These are phyloP conservation scores for Manduca sexta DNA, from an alignment of 1,140 invertebrate genomes.

Conservation along the genomic window DNA sequence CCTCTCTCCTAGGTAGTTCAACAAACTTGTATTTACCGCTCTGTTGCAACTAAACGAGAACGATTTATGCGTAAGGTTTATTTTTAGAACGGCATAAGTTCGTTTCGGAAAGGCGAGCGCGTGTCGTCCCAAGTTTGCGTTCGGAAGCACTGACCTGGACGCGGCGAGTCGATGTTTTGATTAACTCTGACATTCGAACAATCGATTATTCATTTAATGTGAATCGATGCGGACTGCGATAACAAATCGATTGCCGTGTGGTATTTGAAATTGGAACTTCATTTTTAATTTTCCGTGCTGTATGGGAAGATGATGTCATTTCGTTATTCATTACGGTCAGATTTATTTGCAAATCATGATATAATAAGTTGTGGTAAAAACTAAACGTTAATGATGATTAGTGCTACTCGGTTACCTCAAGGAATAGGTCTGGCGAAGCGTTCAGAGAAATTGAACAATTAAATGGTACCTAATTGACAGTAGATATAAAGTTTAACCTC, in stretches of 20 bases:
- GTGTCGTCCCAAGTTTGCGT: conserved; percentile 57
- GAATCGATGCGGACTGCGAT: conserved; percentile 29
- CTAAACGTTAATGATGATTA: neutral
- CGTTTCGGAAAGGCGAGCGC: conserved; percentile 28
- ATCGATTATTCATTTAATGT: conserved; percentile 67
- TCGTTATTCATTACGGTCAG: no score
- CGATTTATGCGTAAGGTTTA: neutral
- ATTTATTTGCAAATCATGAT: neutral
- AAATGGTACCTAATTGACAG: no score
- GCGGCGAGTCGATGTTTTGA: conserved; percentile 54
- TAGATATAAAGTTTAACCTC: no score
- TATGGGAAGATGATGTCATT: conserved; percentile 4
- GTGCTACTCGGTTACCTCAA: no score
- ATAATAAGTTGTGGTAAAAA: neutral
- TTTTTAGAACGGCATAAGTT: neutral
- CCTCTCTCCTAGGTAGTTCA: conserved; percentile 31
- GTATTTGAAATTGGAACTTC: conserved; percentile 27
- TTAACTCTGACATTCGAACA: conserved; percentile 64
- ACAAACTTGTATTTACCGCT: neutral
- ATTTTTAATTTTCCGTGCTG: conserved; percentile 11
- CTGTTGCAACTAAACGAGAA: neutral
- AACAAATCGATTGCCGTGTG: no score
- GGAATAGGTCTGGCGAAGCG: no score
- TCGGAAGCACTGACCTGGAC: conserved; percentile 62
- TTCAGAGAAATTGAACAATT: no score